Evolutionary conservation across 2,888 invertebrate species (phyloP).

Genomic region (Lacanobia wlatinum): DNA sequence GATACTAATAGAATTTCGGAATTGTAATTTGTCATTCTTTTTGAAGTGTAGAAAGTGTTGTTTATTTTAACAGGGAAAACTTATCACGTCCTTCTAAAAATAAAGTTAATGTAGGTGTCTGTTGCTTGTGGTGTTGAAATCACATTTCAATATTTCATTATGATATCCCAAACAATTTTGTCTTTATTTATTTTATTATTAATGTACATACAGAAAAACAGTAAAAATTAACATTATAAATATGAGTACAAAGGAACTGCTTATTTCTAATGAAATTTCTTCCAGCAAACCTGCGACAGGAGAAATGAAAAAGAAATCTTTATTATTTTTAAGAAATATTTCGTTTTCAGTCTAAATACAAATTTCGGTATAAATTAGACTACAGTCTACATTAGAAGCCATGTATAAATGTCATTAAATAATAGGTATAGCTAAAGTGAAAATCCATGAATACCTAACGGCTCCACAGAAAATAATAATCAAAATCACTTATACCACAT

Average conservation of each 20-base stretch:
- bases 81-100: not conserved
- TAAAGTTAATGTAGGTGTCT: not conserved
- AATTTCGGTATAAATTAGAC: not conserved
- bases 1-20: constrained; percentile 29
- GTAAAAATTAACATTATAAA: no score
- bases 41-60: constrained; percentile 41
- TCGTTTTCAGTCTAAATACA: not conserved
- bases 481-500: constrained; percentile 27
- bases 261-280: no score
- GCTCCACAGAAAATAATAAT: not conserved
- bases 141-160: not conserved
- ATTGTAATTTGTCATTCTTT: constrained; percentile 55
- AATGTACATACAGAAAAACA: no score
- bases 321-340: not conserved
- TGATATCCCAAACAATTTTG: not conserved
- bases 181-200: no score
- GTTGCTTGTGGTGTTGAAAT: not conserved
- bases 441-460: not conserved
- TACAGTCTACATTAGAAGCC: not conserved
- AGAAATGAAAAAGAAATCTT: no score
- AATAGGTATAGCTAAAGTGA: not conserved
- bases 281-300: no score
- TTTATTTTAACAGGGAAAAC: constrained; percentile 20
- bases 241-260: no score
- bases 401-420: not conserved